Evolutionary conservation across 2,113 vertebrate species (phyloP), one percentile per base, ranked within the genome.

Genomic region (Periophthalmodon schlosseri): DNA sequence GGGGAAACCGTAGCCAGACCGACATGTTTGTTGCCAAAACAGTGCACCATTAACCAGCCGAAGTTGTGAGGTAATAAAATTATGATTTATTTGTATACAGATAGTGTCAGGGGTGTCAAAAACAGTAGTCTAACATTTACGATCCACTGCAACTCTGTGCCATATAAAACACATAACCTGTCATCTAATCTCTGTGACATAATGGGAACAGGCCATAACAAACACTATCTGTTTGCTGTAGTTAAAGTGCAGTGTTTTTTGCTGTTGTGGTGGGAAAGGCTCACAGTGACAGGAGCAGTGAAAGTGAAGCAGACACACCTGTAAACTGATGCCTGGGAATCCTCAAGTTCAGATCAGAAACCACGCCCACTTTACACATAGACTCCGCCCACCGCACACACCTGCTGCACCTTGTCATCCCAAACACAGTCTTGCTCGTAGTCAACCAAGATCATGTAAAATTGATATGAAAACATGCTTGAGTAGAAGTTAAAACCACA

Each of bases 221-320:
- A 36, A 67, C 68, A 36, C 23, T 15, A 18, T 46, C 36, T 77
- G 83, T 84, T 86, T 80, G 57, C 73, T 75, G 73, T 84, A 69
- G 83, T 87, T 80, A 85, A 82, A 84, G 13, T 23, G 58, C 69
- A 28, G 66, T 15, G 24, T 47, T n/a, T 14, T 69, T 33, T 6
- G 68, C 68, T 60, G 57, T 36, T 68, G 52, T 39, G 87, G 87
- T 87, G 84, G 83, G 83, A 90, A 89, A 88, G 74, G 60, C 63
- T 82, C 68, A 46, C 83, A 86, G 89, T 88, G 71, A 87, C 75
- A 82, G 58, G 72, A 78, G 80, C 70, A 84, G 88, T 75, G 87
- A 87, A 88, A 91, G 88, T 91, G 54, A 77, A 73, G 69, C 28
- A 79, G 86, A 84, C 86, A 87, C 89, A 91, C 89, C 89, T 83